Base-by-base conservation (phyloP, 2,888 invertebrate species). In the Heliconius charithonia region DNA sequence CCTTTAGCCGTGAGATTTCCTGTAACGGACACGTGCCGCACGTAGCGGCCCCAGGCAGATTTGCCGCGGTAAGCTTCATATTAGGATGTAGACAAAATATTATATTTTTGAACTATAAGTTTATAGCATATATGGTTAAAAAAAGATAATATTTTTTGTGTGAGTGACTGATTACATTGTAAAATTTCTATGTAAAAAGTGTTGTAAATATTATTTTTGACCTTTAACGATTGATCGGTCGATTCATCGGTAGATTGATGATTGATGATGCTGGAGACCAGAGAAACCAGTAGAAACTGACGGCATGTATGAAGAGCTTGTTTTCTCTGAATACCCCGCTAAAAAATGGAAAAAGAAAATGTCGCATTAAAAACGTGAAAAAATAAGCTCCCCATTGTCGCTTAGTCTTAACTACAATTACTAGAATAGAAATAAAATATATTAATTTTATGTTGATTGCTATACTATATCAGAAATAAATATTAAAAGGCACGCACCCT, bases 41-140 rank as follows among this genome's bases (percentile, higher is more conserved):
- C 85, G 86, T 85, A 83, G 82, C 79, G 78, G 78, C 75, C 78
- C 51, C 80, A 78, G 83, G 83, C 84, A 85, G 86, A 85, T 86
- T 85, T 85, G 77, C 81, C 78, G 78, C 70, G 76, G 79, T 65
- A 41, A 63, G 63, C 45, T 45, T 65, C 32, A 56, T 63, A 41
- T 62, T 59, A 59, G n/a, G 37, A 72, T 29, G n/a, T 59, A 72
- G 3, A 72, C 19, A 3, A 72, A 72, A 59, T 72, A 45, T 69
- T 41, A 59, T 72, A 72, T n/a, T 72, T 29, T 70, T 51, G 12
- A 32, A 66, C 66, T 65, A 65, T 9, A 29, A 9, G 4, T 13
- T 27, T 6, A 16, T 63, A 6, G 27, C 27, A 9, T 59, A 12
- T 59, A 59, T 59, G 59, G n/a, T 3, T 19, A 51, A 59, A 59